Evolutionary conservation across 2,888 invertebrate genomes (phyloP).

Genomic region (Cecidostiba fungosa): DNA sequence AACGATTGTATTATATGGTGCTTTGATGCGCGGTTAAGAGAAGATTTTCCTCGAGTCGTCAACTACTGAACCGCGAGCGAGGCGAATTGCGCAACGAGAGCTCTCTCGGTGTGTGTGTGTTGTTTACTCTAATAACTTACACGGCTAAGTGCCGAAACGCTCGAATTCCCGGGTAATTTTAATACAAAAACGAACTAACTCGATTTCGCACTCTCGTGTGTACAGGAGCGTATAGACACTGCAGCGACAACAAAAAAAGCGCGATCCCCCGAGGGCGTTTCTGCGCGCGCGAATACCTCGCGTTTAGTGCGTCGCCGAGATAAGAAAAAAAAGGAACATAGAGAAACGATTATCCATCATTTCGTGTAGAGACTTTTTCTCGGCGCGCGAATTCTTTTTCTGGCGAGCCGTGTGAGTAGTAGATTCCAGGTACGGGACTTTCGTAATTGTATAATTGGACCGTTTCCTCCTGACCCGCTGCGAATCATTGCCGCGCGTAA

Average conservation of each 20-base stretch:
- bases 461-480: slow-evolving; percentile 36
- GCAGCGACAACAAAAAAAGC: background rate
- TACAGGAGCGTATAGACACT: background rate
- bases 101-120: background rate
- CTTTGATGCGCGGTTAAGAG: background rate
- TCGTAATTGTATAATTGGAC: slow-evolving; percentile 57
- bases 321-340: slow-evolving; percentile 13
- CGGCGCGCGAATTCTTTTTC: slow-evolving; percentile 4
- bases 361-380: slow-evolving; percentile 17
- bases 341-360: slow-evolving; percentile 54
- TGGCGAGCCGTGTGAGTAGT: background rate
- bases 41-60: background rate
- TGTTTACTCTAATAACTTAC: background rate
- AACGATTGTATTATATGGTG: slow-evolving; percentile 5
- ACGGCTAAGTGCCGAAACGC: background rate
- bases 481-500: slow-evolving; percentile 8
- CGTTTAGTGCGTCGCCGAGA: background rate
- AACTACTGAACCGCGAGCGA: background rate
- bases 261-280: slow-evolving; percentile 29
- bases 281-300: background rate
- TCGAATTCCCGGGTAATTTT: background rate
- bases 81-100: background rate
- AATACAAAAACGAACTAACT: background rate
- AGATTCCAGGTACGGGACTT: slow-evolving; percentile 48
- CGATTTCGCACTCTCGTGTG: background rate